A percentile compares a stretch with the other conserved stretches of the same genome.
phyloP scores from a whole-genome alignment of 2,113 vertebrate genomes.

The Psettodes erumei region DNA sequence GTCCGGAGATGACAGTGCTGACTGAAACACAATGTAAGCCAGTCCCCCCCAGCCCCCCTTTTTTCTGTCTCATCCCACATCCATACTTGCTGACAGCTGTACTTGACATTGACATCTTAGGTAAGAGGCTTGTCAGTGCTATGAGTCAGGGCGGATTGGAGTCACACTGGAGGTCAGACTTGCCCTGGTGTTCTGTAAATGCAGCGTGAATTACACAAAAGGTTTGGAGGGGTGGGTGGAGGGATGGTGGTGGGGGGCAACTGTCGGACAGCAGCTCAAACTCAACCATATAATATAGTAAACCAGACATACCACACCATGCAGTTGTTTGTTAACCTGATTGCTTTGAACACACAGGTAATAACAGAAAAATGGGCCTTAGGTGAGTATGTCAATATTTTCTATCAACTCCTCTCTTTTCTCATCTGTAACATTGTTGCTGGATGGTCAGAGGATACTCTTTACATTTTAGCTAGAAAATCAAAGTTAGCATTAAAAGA shows the following conservation, averaged over 20 bases:
- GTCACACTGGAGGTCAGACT: slow-evolving; percentile 15
- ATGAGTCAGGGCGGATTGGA: slow-evolving; percentile 23
- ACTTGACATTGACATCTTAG: slow-evolving; percentile 45
- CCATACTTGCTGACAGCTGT: slow-evolving; percentile 54
- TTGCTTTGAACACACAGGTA: too few species aligned
- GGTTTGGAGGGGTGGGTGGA: not conserved
- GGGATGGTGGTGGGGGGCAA: too few species aligned
- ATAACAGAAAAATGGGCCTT: not conserved
- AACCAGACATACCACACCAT: too few species aligned
- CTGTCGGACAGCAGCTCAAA: not conserved
- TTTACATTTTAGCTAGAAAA: too few species aligned
- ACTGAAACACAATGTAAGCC: slow-evolving; percentile 60
- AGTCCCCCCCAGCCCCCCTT: not conserved
- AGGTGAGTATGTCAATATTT: too few species aligned
- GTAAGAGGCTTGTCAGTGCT: slow-evolving; percentile 31
- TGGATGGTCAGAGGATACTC: too few species aligned
- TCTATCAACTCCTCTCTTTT: too few species aligned
- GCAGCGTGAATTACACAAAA: not conserved
- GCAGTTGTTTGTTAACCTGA: too few species aligned
- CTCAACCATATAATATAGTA: too few species aligned
- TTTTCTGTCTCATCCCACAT: slow-evolving; percentile 37
- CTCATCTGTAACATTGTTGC: too few species aligned
- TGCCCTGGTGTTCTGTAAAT: not conserved
- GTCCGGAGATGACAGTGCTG: slow-evolving; percentile 42
- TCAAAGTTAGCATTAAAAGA: too few species aligned